A percentile compares a stretch with the other conserved stretches of the same genome.
phyloP scores from a whole-genome alignment of 2,113 vertebrate genomes.

The Potamarius usumacintae region DNA sequence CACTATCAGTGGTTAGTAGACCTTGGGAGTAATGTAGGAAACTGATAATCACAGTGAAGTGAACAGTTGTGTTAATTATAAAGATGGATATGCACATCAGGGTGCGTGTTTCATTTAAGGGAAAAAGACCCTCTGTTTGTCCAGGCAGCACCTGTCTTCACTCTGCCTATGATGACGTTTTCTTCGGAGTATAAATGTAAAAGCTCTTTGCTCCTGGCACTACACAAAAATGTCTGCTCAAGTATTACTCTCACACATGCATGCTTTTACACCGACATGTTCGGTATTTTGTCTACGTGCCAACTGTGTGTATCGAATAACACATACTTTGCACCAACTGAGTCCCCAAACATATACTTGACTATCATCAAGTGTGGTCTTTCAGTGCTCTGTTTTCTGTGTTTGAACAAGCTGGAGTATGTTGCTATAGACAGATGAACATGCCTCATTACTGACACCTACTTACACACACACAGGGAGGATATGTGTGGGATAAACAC shows the following conservation, averaged over 20 bases:
- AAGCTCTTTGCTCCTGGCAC: constrained; percentile 48
- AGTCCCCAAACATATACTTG: constrained; percentile 21
- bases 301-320: constrained; percentile 46
- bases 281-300: constrained; percentile 52
- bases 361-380: constrained; percentile 19
- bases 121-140: constrained; percentile 65
- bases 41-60: neutral
- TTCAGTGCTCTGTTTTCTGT: constrained; percentile 24
- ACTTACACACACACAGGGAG: constrained; percentile 59
- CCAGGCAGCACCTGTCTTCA: constrained; percentile 74
- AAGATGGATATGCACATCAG: neutral
- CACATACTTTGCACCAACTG: constrained; percentile 39
- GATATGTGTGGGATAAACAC: constrained; percentile 58
- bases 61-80: neutral
- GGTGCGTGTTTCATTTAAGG: neutral
- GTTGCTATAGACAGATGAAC: constrained; percentile 48
- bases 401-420: constrained; percentile 29
- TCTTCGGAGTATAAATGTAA: constrained; percentile 31
- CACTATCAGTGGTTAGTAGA: neutral
- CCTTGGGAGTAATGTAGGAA: neutral
- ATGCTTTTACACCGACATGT: constrained; percentile 51
- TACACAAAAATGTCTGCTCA: constrained; percentile 35
- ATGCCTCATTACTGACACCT: constrained; percentile 61
- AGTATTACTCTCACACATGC: constrained; percentile 40
- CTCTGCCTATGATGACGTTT: constrained; percentile 60